A percentile compares a stretch with the other conserved stretches of the same genome.
Conservation (phyloP, 2,797 vertebrate genomes). For the Scomberomorus guttatus region DNA sequence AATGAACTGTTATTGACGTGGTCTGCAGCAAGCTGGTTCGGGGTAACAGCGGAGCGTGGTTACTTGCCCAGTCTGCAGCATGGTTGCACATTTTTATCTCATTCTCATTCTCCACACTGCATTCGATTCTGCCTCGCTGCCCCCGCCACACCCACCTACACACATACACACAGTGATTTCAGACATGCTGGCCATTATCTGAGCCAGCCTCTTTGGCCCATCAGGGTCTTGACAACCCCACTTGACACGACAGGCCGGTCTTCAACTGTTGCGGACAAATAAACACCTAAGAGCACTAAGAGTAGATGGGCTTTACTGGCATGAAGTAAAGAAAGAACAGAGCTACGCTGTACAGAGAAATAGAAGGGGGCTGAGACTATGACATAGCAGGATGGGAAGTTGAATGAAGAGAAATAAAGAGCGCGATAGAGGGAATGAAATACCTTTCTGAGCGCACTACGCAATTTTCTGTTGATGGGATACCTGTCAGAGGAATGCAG, state of each 20-base stretch:
- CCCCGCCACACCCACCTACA: slow-evolving; percentile 1
- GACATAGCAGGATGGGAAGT: slow-evolving; percentile 10
- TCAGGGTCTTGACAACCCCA: slow-evolving; percentile 50
- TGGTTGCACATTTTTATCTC: slow-evolving; percentile 48
- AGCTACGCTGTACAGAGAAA: slow-evolving; percentile 6
- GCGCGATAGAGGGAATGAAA: slow-evolving; percentile 16
- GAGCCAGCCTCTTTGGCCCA: slow-evolving; percentile 33
- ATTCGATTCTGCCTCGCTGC: slow-evolving; percentile 30
- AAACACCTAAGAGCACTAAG: slow-evolving; percentile 44
- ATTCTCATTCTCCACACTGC: slow-evolving; percentile 45
- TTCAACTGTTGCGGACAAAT: slow-evolving; percentile 46
- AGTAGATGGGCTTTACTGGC: slow-evolving; percentile 37
- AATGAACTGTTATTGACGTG: slow-evolving; percentile 70
- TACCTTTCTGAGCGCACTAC: slow-evolving; percentile 8
- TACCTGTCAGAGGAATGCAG: slow-evolving; percentile 41
- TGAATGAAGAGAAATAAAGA: slow-evolving; percentile 28
- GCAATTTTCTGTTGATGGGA: slow-evolving; percentile 47
- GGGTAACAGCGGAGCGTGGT: slow-evolving; percentile 3
- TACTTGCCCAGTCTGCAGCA: slow-evolving; percentile 15
- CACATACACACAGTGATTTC: slow-evolving; percentile 28
- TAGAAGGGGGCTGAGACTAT: slow-evolving; percentile 2
- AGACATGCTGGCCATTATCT: slow-evolving; percentile 31
- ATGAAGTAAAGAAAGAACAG: neutral
- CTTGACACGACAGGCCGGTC: slow-evolving; percentile 51
- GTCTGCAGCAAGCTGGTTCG: slow-evolving; percentile 45